Conservation (phyloP, 2,797 vertebrate species). For the Leuciscus waleckii region DNA sequence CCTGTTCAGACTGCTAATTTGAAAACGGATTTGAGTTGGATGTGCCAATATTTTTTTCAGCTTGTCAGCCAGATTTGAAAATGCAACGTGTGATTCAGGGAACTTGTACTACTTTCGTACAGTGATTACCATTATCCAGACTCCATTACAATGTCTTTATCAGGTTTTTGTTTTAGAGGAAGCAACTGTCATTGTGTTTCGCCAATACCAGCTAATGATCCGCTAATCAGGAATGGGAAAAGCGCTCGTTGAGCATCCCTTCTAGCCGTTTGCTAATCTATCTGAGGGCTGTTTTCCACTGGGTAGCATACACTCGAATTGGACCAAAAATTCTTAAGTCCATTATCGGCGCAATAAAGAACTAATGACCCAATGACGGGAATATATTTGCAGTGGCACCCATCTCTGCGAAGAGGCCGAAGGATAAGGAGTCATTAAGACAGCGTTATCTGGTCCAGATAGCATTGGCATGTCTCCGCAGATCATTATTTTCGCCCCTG, state of each 20-base stretch:
- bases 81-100: neutral
- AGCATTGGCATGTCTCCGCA: constrained; percentile 80
- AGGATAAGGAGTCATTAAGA: constrained; percentile 81
- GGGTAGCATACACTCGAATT: constrained; percentile 55
- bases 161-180: constrained; percentile 49
- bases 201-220: constrained; percentile 56
- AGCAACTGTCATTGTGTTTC: constrained; percentile 57
- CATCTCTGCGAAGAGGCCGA: constrained; percentile 75
- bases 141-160: constrained; percentile 31
- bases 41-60: neutral
- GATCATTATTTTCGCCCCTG: constrained; percentile 84
- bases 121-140: constrained; percentile 11
- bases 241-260: constrained; percentile 47
- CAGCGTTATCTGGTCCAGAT: constrained; percentile 79
- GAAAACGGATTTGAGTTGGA: neutral
- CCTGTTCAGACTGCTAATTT: neutral
- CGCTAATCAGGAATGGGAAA: constrained; percentile 50
- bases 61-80: neutral
- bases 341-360: constrained; percentile 74
- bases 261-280: constrained; percentile 61
- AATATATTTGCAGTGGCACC: constrained; percentile 73
- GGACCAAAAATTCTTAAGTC: constrained; percentile 69
- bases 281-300: constrained; percentile 55
- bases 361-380: constrained; percentile 77
- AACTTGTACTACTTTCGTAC: neutral